These are phyloP conservation scores for Aix galericulata DNA, from an alignment of 2,113 vertebrate species.

Conservation along the genomic window DNA sequence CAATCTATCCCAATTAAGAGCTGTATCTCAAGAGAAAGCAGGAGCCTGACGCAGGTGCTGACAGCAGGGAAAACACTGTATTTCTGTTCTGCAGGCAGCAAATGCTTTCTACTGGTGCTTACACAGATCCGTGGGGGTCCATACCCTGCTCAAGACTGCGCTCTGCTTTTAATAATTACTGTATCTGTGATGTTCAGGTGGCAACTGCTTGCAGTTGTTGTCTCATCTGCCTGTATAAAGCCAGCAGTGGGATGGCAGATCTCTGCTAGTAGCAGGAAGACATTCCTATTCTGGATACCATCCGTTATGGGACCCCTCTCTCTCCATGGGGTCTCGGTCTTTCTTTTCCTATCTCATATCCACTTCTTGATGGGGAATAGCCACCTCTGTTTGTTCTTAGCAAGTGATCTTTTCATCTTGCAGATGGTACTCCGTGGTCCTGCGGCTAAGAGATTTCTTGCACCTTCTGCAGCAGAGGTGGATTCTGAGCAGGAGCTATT, in stretches of 20 bases:
- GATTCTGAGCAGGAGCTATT: neutral
- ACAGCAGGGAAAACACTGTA: constrained; percentile 51
- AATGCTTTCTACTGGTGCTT: constrained; percentile 20
- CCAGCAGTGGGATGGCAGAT: neutral
- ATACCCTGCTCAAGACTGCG: neutral
- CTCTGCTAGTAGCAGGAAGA: neutral
- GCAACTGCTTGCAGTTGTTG: neutral
- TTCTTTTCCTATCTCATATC: neutral
- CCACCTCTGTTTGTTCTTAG: neutral
- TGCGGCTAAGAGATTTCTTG: neutral
- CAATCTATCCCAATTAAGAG: constrained; percentile 73
- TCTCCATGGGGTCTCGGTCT: neutral
- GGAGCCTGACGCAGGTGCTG: constrained; percentile 59
- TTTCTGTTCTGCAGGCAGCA: constrained; percentile 40
- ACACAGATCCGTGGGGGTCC: constrained; percentile 3
- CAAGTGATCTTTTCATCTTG: neutral
- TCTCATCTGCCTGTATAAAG: neutral
- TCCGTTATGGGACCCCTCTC: neutral
- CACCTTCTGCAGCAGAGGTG: neutral
- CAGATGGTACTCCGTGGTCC: neutral
- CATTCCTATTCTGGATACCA: neutral
- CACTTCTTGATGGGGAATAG: neutral
- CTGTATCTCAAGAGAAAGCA: constrained; percentile 60
- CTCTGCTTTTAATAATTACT: constrained; percentile 8
- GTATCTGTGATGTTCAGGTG: neutral